Base-by-base conservation (phyloP, 2,113 vertebrate species). In the Butorides virescens region DNA sequence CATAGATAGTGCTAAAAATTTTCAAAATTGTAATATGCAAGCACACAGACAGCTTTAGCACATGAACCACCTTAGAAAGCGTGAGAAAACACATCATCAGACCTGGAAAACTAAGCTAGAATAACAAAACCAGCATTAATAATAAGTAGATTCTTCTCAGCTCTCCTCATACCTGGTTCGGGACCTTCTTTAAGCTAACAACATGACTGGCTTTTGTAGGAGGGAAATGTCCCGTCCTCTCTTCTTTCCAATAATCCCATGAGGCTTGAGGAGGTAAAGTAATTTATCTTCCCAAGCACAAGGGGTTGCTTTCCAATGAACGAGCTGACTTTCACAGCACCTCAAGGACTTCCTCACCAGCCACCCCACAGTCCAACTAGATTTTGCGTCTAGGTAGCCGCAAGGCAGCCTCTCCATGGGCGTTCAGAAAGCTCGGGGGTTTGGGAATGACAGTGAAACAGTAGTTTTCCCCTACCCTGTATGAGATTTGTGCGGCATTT, bases 301-400 rank as follows among this genome's bases (percentile, higher is more conserved):
- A 32, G 58, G 0, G 1, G 19, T 7, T 23, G 30, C 50, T 49
- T 34, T 32, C 34, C 65, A 71, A 1, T 0, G 5, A 23, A 19
- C 0, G 0, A 34, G 11, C 20, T 9, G 9, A 49, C 15, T 11
- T 32, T 11, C 1, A 3, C 29, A 37, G 73, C 47, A 21, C 42
- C 37, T 17, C 8, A 4, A 19, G 58, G 42, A 3, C 22, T 21
- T 29, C 30, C 47, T n/a, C 19, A 9, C 4, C 49, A 74, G 66
- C 39, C 39, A 42, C 13, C 67, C 42, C 68, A 11, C 9, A 27
- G 23, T 0, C 21, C 62, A 53, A 1, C 3, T 1, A 14, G 4
- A 2, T 5, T 15, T 6, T n/a, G 32, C 2, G 4, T 3, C 11
- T 4, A 18, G 37, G 47, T 37, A 42, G 42, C 66, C 44, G 20